Conservation (phyloP, 37 sponge, comb jelly and placozoan genomes). For the Haliclona indistincta region DNA sequence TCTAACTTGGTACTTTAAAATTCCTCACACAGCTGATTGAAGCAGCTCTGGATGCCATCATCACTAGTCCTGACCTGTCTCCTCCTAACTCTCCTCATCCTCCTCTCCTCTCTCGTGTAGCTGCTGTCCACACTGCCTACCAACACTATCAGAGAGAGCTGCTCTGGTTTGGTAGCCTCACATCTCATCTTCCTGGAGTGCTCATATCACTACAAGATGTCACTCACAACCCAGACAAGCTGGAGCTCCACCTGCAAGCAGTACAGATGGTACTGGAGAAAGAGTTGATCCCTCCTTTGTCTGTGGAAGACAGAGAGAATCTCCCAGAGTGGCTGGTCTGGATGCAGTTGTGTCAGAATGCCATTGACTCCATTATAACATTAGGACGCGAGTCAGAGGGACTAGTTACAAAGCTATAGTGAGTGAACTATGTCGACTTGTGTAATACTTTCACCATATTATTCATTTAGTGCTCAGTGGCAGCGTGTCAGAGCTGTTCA, state of each 20-base stretch:
- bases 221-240: too few species aligned
- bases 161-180: slow-evolving; percentile 52
- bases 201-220: too few species aligned
- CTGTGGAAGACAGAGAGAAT: background rate
- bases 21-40: slow-evolving; percentile 15
- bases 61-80: slow-evolving; percentile 20
- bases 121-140: slow-evolving; percentile 55
- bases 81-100: background rate
- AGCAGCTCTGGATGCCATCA: slow-evolving; percentile 21
- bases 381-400: background rate
- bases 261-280: slow-evolving; percentile 1
- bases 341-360: slow-evolving; percentile 24
- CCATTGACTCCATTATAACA: slow-evolving; percentile 17
- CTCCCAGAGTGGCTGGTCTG: slow-evolving; percentile 8
- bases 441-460: background rate
- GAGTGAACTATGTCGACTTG: background rate
- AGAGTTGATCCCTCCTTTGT: background rate
- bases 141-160: slow-evolving; percentile 7
- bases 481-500: slow-evolving; percentile 47
- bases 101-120: slow-evolving; percentile 21
- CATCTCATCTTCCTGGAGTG: slow-evolving; percentile 32
- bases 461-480: slow-evolving; percentile 44
- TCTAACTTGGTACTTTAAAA: background rate
- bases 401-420: too few species aligned
- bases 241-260: slow-evolving; percentile 23